Percentiles rank a stretch among this genome's conserved stretches.
phyloP scores from a whole-genome alignment of 2,113 vertebrate species.

The Neogobius melanostomus region DNA sequence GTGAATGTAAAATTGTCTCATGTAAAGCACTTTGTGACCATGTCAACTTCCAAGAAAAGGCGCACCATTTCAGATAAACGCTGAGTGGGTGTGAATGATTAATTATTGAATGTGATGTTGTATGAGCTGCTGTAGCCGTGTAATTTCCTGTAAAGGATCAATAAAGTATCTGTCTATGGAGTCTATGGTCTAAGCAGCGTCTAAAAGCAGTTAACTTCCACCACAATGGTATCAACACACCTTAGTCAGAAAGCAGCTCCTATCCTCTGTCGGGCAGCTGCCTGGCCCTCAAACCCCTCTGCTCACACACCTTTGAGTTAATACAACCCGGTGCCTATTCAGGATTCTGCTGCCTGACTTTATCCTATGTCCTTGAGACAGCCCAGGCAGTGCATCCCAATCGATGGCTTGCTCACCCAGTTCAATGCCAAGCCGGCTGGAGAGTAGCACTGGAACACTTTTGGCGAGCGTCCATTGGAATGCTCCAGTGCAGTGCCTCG shows the following conservation, averaged over 20 bases:
- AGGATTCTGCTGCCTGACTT: slow-evolving; percentile 24
- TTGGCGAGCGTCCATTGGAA: slow-evolving; percentile 36
- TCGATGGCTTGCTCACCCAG: slow-evolving; percentile 20
- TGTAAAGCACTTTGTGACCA: no score
- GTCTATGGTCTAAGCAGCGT: slow-evolving; percentile 21
- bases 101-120: not conserved
- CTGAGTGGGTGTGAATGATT: not conserved
- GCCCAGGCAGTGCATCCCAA: slow-evolving; percentile 62
- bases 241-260: slow-evolving; percentile 29
- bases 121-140: no score
- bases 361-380: slow-evolving; percentile 50
- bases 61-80: slow-evolving; percentile 7
- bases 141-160: no score
- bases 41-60: not conserved
- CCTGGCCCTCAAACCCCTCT: slow-evolving; percentile 28
- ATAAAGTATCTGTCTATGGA: not conserved
- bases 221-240: slow-evolving; percentile 28
- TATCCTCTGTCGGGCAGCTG: slow-evolving; percentile 34
- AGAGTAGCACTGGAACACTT: slow-evolving; percentile 19
- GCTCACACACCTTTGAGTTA: slow-evolving; percentile 12
- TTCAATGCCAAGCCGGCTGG: slow-evolving; percentile 51
- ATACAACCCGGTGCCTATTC: slow-evolving; percentile 46
- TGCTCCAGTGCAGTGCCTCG: slow-evolving; percentile 48
- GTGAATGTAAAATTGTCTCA: no score
- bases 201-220: slow-evolving; percentile 35